Evolutionary conservation across 2,113 vertebrate species (phyloP), one percentile per base, ranked within the genome.

Genomic region (Phalacrocorax aristotelis): DNA sequence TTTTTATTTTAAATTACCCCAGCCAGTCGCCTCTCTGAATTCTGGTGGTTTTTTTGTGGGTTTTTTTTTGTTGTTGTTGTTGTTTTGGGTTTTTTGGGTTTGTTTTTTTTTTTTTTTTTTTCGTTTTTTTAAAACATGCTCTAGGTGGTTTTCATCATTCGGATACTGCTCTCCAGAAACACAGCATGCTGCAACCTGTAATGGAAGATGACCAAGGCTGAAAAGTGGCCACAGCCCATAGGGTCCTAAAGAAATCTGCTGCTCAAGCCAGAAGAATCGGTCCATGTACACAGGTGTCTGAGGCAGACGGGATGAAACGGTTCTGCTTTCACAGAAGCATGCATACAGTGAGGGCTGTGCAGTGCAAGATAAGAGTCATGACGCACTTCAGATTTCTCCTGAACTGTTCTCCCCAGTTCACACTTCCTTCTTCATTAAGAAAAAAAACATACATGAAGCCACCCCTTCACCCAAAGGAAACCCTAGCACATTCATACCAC

Each of bases 1-100:
- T 96, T 94, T 94, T 98, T 97, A 96, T 93, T 96, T 94, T 88
- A 95, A 96, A 97, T 94, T 95, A 94, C 90, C 72, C 64, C 71
- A 92, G 65, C 90, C 83, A 93, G 91, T 78, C 96, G 93, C 92
- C 69, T 89, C 87, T 66, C 77, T 78, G 64, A 80, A 95, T 92
- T 90, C 84, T 75, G 84, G 38, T 38, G 38, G 4, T 38, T 38
- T 38, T 38, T 38, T 38, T 38, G 38, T 38, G 10, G n/a, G n/a
- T n/a, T n/a, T n/a, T n/a, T n/a, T n/a, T n/a, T n/a, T n/a, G n/a
- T n/a, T n/a, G n/a, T n/a, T n/a, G n/a, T n/a, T n/a, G n/a, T n/a
- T n/a, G n/a, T n/a, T 38, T 38, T 38, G 38, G 38, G 38, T 38
- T 38, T 38, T 38, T 38, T 9, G 38, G 9, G 10, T 38, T 38